Base-by-base conservation (phyloP, 1,140 invertebrate species). In the Eriocheir sinensis region DNA sequence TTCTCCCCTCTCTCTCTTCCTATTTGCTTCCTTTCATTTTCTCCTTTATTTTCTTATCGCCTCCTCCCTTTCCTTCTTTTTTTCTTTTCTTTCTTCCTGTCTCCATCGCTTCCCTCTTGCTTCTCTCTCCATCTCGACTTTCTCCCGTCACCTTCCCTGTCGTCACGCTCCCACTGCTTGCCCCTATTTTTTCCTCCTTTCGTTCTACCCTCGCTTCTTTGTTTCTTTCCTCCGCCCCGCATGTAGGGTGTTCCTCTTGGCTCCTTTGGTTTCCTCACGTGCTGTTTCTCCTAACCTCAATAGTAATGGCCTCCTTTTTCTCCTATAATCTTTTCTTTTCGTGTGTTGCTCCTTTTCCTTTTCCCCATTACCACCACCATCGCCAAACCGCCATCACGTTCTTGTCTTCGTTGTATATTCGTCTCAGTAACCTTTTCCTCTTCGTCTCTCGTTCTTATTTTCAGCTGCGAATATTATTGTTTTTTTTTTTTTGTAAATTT, bases 81-180 rank as follows among this genome's bases (percentile, higher is more conserved):
- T 38, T 83, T n/a, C 30, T 3, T 34, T 12, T 83, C 36, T 38
- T n/a, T 72, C 60, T 34, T n/a, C 30, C 36, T 83, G 15, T 38
- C 36, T 38, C 30, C n/a, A 9, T 34, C 36, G 12, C 30, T 34
- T n/a, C 15, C 30, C n/a, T n/a, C 30, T n/a, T 83, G 15, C 30
- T n/a, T 83, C 80, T 83, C 80, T 83, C 80, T 83, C 80, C 30
- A 12, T 83, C 80, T 83, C 30, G 60, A 27, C 36, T 83, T n/a
- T 38, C 80, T 83, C 80, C n/a, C 60, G 60, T 83, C 80, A 27
- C 80, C 30, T n/a, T 83, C 80, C 30, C 80, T 83, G 15, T 83
- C 80, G n/a, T 83, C 80, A 27, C 80, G 15, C 80, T 83, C 80
- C 30, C 80, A 27, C 80, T 83, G 15, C 30, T n/a, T 83, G 9